Evolutionary conservation across 2,888 invertebrate genomes (phyloP).

Genomic region (Pachymerium ferrugineum): DNA sequence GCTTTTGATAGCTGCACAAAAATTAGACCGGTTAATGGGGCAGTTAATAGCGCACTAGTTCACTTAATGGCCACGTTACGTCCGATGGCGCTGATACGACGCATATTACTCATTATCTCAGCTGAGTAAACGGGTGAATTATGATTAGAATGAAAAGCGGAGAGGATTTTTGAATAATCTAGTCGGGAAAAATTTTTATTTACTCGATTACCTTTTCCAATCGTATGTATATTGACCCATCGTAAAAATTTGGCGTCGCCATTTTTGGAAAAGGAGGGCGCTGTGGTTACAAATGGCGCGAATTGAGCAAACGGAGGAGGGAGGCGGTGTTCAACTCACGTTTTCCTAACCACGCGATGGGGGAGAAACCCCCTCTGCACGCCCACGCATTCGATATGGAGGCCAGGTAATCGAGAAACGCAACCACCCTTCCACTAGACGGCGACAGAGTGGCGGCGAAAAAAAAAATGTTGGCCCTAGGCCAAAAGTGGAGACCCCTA

Average conservation of each 20-base stretch:
- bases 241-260: neutral
- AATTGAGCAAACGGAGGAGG: neutral
- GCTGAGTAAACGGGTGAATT: neutral
- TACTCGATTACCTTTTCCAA: neutral
- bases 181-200: neutral
- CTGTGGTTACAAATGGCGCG: slow-evolving; percentile 6
- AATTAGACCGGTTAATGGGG: slow-evolving; percentile 8
- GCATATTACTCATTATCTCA: neutral
- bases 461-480: slow-evolving; percentile 4
- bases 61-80: neutral
- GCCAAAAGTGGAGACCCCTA: slow-evolving; percentile 5
- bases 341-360: neutral
- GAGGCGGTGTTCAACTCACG: neutral
- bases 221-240: neutral
- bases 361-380: neutral
- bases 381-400: slow-evolving; percentile 3
- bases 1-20: slow-evolving; percentile 3
- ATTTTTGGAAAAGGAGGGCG: neutral
- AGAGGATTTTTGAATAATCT: neutral
- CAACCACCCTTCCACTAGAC: slow-evolving; percentile 8
- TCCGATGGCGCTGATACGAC: slow-evolving; percentile 4
- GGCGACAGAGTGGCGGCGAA: slow-evolving; percentile 5
- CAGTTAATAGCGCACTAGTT: slow-evolving; percentile 8
- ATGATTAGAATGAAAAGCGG: neutral
- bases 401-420: neutral